phyloP scores from a whole-genome alignment of 2,888 invertebrate species.

The Aporophyla nigra region DNA sequence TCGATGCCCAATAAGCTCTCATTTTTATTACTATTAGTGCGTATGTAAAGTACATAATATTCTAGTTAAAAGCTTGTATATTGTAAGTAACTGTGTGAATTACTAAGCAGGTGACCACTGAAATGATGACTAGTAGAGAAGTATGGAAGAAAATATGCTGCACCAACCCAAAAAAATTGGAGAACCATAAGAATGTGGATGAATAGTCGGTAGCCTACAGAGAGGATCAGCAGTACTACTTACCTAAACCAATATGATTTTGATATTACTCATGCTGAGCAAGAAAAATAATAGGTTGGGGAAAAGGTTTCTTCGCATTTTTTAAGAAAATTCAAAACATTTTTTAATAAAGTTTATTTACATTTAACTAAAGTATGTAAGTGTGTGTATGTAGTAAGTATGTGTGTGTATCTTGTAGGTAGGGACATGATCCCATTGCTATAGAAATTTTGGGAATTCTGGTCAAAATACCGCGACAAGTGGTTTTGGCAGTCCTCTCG shows the following conservation, averaged over 20 bases:
- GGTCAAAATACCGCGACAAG: too few relatives aligned
- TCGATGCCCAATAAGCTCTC: background rate
- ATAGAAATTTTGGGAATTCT: too few relatives aligned
- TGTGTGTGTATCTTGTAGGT: too few relatives aligned
- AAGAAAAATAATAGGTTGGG: background rate
- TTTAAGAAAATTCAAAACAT: too few relatives aligned
- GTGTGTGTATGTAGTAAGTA: too few relatives aligned
- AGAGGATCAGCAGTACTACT: background rate
- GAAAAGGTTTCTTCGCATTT: too few relatives aligned
- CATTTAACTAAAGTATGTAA: too few relatives aligned
- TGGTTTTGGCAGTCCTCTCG: too few relatives aligned
- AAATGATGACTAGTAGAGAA: background rate
- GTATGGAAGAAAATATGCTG: background rate
- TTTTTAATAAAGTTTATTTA: too few relatives aligned
- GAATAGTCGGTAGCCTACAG: background rate
- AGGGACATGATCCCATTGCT: too few relatives aligned
- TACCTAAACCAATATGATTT: background rate
- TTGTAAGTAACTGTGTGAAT: background rate
- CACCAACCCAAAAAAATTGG: background rate
- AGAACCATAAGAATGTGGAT: background rate
- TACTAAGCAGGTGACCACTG: background rate
- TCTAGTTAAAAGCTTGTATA: too few relatives aligned
- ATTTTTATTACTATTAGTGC: background rate
- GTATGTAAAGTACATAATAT: too few relatives aligned
- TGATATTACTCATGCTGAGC: background rate